Conservation (phyloP, 1,140 invertebrate species). For the Aphidius ervi region DNA sequence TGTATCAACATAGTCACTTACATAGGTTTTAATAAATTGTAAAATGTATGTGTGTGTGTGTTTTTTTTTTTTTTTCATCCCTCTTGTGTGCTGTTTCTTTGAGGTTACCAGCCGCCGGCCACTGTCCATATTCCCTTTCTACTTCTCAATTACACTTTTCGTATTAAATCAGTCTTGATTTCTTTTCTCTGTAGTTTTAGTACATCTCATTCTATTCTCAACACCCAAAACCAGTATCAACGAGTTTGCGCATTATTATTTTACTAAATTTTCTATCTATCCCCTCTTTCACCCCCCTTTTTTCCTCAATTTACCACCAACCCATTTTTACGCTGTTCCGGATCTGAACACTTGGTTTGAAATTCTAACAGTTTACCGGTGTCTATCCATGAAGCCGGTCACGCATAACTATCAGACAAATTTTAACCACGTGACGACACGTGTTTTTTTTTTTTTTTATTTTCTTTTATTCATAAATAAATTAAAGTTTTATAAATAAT, state of each 20-base stretch:
- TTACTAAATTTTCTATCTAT: neutral
- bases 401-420: neutral
- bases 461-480: too few relatives aligned
- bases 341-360: neutral
- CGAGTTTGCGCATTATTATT: slow-evolving; percentile 11
- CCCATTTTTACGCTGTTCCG: neutral
- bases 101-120: slow-evolving; percentile 4
- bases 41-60: neutral
- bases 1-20: slow-evolving; percentile 13
- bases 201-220: slow-evolving; percentile 2
- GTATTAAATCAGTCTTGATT: slow-evolving; percentile 7
- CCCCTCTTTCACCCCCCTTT: slow-evolving; percentile 1
- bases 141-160: slow-evolving; percentile 1
- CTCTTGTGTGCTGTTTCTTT: slow-evolving; percentile 8
- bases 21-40: slow-evolving; percentile 9
- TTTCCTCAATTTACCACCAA: neutral
- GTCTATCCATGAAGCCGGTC: slow-evolving; percentile 22
- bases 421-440: slow-evolving; percentile 10
- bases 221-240: neutral
- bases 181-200: slow-evolving; percentile 1
- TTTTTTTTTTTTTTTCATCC: neutral
- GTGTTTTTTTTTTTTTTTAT: slow-evolving; percentile 2
- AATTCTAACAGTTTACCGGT: slow-evolving; percentile 28
- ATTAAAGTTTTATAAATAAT: too few relatives aligned
- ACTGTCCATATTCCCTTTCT: neutral